Evolutionary conservation across 2,113 vertebrate species (phyloP).

Genomic region (crab-eating macaque (Macaca fascicularis)): T2T-MFA8v1.1 NC_088381.1:49156001-49156500

Average conservation of each 20-base stretch:
- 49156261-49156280: not conserved
- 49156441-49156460: constrained; percentile 37
- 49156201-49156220: not conserved
- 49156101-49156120: not conserved
- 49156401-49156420: not conserved
- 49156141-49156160: not conserved
- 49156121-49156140: not conserved
- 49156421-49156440: not conserved
- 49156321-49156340: not conserved
- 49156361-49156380: not conserved
- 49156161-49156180: not conserved
- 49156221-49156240: not conserved
- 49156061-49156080: not conserved
- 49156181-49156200: not conserved
- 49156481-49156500: not conserved
- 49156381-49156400: not conserved
- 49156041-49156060: not conserved
- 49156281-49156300: not conserved
- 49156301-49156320: not conserved
- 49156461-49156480: not conserved
- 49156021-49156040: constrained; percentile 38
- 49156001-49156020: not conserved
- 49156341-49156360: not conserved
- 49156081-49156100: not conserved
- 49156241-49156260: not conserved